Percentiles rank a stretch among this genome's conserved stretches.
Conservation (phyloP, 1,140 invertebrate species). For the Drosophila bifasciata region DNA sequence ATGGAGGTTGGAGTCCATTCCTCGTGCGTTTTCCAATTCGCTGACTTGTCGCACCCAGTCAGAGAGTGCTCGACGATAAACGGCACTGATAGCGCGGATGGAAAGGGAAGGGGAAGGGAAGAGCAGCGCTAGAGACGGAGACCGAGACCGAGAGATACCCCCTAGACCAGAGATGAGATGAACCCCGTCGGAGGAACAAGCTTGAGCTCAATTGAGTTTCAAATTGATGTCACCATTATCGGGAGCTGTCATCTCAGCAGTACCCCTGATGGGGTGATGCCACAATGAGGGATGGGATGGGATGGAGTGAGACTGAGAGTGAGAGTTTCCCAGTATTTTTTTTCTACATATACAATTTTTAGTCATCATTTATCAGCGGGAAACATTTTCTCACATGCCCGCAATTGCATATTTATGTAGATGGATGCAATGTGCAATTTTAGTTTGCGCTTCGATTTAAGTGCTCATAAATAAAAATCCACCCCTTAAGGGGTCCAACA, state of each 20-base stretch:
- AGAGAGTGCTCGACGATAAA: slow-evolving; percentile 69
- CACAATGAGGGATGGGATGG: slow-evolving; percentile 22
- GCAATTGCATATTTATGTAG: slow-evolving; percentile 83
- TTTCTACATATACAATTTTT: slow-evolving; percentile 61
- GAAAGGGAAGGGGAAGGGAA: slow-evolving; percentile 26
- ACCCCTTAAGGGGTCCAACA: slow-evolving; percentile 5
- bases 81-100: slow-evolving; percentile 69
- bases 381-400: slow-evolving; percentile 72
- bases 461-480: slow-evolving; percentile 83
- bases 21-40: slow-evolving; percentile 63
- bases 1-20: slow-evolving; percentile 38
- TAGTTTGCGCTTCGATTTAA: slow-evolving; percentile 81
- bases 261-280: slow-evolving; percentile 28
- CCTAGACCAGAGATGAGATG: too few relatives aligned
- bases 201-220: slow-evolving; percentile 81
- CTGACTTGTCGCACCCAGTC: slow-evolving; percentile 79
- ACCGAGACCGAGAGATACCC: too few relatives aligned
- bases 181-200: slow-evolving; percentile 15
- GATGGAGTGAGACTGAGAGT: slow-evolving; percentile 2
- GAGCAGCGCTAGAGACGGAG: slow-evolving; percentile 2
- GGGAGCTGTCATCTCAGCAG: slow-evolving; percentile 74
- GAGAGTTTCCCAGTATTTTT: slow-evolving; percentile 58
- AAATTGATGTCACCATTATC: slow-evolving; percentile 84
- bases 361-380: slow-evolving; percentile 71
- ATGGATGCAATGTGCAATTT: slow-evolving; percentile 76